Evolutionary conservation across 2,888 invertebrate genomes (phyloP).

Genomic region (Scrobipalpa costella): DNA sequence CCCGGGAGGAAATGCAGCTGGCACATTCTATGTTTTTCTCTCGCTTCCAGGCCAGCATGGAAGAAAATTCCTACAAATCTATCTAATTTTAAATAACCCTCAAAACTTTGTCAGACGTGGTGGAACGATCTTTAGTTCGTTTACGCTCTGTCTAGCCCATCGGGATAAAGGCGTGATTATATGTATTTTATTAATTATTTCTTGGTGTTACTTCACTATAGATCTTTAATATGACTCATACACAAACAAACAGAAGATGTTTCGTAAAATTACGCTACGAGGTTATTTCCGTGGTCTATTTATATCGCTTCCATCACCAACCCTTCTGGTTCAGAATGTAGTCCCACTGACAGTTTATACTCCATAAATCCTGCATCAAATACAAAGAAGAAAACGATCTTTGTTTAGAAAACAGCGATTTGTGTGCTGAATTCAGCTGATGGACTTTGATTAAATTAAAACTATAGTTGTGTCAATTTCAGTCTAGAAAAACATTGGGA

Average conservation of each 20-base stretch:
- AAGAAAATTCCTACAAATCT: no score
- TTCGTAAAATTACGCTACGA: not conserved
- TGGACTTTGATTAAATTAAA: no score
- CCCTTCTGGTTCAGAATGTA: slow-evolving; percentile 11
- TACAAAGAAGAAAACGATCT: not conserved
- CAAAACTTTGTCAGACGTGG: no score
- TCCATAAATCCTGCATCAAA: not conserved
- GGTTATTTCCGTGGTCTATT: not conserved
- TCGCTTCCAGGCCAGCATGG: no score
- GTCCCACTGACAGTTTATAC: slow-evolving; percentile 1
- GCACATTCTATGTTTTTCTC: no score
- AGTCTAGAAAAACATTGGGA: no score
- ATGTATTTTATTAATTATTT: not conserved
- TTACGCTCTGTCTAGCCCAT: no score
- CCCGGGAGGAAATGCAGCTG: no score
- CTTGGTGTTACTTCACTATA: no score
- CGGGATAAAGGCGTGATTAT: not conserved
- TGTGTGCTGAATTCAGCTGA: not conserved
- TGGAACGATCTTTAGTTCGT: no score
- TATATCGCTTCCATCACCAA: slow-evolving; percentile 9
- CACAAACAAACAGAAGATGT: not conserved
- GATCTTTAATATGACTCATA: not conserved
- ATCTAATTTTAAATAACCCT: no score
- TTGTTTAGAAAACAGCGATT: not conserved
- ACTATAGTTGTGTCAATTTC: no score